A percentile compares a stretch with the other conserved stretches of the same genome.
Conservation (phyloP, 2,888 invertebrate species). For the Unio delphinus region DNA sequence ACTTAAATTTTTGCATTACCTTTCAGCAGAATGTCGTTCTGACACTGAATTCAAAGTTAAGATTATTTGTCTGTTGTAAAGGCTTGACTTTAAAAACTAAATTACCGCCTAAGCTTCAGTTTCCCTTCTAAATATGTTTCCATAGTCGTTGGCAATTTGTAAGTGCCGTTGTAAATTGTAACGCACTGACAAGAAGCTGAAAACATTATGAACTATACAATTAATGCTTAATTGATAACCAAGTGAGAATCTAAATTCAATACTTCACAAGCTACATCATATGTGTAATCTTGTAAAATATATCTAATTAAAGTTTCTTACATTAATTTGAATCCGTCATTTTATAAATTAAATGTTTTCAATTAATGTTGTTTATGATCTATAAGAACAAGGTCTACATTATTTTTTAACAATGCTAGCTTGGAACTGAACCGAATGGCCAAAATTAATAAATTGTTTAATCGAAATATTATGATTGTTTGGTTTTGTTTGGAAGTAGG, state of each 20-base stretch:
- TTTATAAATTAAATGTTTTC: no score
- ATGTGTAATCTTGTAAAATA: slow-evolving; percentile 2
- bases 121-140: slow-evolving; percentile 5
- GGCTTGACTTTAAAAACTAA: neutral
- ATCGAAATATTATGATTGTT: no score
- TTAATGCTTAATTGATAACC: neutral
- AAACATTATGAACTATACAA: neutral
- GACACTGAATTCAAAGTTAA: slow-evolving; percentile 8
- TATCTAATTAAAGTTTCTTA: neutral
- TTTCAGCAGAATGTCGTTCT: neutral
- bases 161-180: slow-evolving; percentile 1
- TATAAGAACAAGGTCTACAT: no score
- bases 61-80: neutral
- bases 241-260: slow-evolving; percentile 8
- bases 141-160: slow-evolving; percentile 1
- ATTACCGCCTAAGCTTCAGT: slow-evolving; percentile 1
- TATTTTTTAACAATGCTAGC: no score
- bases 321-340: no score
- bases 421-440: no score
- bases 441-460: no score
- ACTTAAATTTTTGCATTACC: neutral
- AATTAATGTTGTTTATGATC: no score
- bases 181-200: neutral
- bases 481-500: no score
- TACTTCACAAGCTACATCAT: slow-evolving; percentile 1